Evolutionary conservation across 2,888 invertebrate genomes (phyloP).

Genomic region (Synanthedon andrenaeformis): DNA sequence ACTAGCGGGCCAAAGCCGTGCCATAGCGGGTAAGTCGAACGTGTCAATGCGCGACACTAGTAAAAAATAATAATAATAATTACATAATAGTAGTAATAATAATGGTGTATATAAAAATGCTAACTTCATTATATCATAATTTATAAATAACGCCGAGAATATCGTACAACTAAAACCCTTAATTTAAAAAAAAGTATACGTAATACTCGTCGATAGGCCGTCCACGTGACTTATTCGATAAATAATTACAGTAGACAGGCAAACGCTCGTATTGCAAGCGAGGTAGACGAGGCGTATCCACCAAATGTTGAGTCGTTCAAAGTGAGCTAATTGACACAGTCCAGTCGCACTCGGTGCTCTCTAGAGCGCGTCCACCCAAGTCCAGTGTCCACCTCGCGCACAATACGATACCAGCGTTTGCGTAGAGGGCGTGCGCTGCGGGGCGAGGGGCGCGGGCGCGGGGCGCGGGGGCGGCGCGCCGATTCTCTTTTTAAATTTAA

Average conservation of each 20-base stretch:
- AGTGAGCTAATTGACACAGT: too few species aligned
- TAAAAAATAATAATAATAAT: not conserved
- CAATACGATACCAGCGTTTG: too few species aligned
- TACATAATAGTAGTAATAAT: constrained; percentile 4
- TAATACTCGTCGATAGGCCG: constrained; percentile 47
- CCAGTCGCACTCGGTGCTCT: too few species aligned
- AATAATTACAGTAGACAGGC: not conserved
- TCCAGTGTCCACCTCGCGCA: too few species aligned
- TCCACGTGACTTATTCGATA: constrained; percentile 48
- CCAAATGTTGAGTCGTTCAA: too few species aligned
- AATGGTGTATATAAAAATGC: constrained; percentile 38
- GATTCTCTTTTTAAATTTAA: not conserved
- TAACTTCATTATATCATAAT: constrained; percentile 31
- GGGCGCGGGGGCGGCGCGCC: not conserved
- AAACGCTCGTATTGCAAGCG: not conserved
- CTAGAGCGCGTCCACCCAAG: too few species aligned
- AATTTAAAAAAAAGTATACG: constrained; percentile 42
- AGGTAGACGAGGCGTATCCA: too few species aligned
- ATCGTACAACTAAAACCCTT: not conserved
- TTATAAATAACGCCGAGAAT: not conserved
- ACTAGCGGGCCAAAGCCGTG: constrained; percentile 58
- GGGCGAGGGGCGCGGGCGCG: too few species aligned
- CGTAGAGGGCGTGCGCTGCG: too few species aligned
- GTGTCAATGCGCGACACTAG: constrained; percentile 27
- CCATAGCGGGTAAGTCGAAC: constrained; percentile 48